Evolutionary conservation across 2,113 vertebrate genomes (phyloP), one percentile per base, ranked within the genome.

Genomic region (Tricholaema leucomelas): DNA sequence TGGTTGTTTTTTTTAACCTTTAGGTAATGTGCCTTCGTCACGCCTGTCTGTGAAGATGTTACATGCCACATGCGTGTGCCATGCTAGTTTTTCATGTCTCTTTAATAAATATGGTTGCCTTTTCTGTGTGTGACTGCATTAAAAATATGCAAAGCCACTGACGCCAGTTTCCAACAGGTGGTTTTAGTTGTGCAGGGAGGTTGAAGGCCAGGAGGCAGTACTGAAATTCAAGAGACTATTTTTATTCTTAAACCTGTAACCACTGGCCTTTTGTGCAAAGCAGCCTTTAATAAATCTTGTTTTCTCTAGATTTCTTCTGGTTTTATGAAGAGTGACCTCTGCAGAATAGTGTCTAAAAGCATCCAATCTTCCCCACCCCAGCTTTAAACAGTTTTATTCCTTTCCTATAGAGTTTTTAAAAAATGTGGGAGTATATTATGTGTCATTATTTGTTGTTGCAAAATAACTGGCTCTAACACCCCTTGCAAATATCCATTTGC

Each of bases 401-500:
- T 91, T 81, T 82, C 38, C 63, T 82, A 33, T 52, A 59, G 44
- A 7, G 12, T 1, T 76, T 92, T 94, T 91, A 85, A 28, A 21
- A 96, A 84, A 72, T 86, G 65, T 85, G 79, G 66, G 66, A 70
- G 79, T 87, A 54, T 79, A 46, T 90, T 82, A 16, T 89, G 72
- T 92, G 16, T 84, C 81, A 91, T 74, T 42, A 18, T 71, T 92
- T 75, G 66, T 78, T 84, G 87, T 94, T 96, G 92, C 82, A 81
- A 63, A 87, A 81, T 85, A 93, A 74, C 87, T 93, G 89, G 56
- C 88, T 92, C 73, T 91, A 96, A 87, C 88, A 89, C 55, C 69
- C 88, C 72, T 93, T 93, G 70, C 91, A 91, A 88, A 58, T 95
- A 90, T 81, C 74, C 94, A 81, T 90, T 94, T 96, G 92, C 94